Percentiles rank a stretch among this genome's conserved stretches.
Conservation (phyloP, 1,140 invertebrate genomes). For the Drosophila funebris region DNA sequence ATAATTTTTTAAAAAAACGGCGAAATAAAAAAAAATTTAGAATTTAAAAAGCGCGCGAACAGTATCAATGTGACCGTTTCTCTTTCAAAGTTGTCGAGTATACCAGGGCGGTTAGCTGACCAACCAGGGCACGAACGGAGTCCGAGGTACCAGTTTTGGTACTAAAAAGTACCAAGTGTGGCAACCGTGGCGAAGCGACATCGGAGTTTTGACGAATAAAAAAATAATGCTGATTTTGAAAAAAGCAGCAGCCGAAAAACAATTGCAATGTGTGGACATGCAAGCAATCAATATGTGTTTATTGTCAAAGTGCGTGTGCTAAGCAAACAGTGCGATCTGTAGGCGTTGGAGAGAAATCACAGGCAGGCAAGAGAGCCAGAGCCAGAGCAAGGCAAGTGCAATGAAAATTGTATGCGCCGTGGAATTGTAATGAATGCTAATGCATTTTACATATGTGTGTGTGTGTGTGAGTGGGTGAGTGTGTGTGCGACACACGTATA, state of each 20-base stretch:
- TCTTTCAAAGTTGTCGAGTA: too few species aligned
- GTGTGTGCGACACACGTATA: slow-evolving; percentile 6
- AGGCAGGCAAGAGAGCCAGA: slow-evolving; percentile 34
- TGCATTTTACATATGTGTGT: slow-evolving; percentile 34
- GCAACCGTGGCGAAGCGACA: too few species aligned
- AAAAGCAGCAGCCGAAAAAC: slow-evolving; percentile 46
- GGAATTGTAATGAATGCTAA: slow-evolving; percentile 54
- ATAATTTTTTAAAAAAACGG: too few species aligned
- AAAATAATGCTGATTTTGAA: slow-evolving; percentile 50
- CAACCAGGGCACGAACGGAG: too few species aligned
- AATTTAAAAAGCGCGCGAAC: too few species aligned
- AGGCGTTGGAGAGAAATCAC: slow-evolving; percentile 31
- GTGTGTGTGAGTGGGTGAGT: neutral
- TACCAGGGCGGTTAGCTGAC: too few species aligned
- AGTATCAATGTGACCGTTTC: too few species aligned
- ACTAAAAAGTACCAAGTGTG: too few species aligned
- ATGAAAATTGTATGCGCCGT: slow-evolving; percentile 52
- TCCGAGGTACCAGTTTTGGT: too few species aligned
- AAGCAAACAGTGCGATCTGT: slow-evolving; percentile 44
- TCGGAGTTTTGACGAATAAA: slow-evolving; percentile 42
- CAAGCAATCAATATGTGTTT: slow-evolving; percentile 48
- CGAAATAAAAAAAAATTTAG: too few species aligned
- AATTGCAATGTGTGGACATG: slow-evolving; percentile 54
- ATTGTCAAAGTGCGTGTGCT: slow-evolving; percentile 47
- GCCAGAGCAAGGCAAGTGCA: slow-evolving; percentile 50